phyloP scores from a whole-genome alignment of 2,888 invertebrate genomes.

The Apodemia zela region DNA sequence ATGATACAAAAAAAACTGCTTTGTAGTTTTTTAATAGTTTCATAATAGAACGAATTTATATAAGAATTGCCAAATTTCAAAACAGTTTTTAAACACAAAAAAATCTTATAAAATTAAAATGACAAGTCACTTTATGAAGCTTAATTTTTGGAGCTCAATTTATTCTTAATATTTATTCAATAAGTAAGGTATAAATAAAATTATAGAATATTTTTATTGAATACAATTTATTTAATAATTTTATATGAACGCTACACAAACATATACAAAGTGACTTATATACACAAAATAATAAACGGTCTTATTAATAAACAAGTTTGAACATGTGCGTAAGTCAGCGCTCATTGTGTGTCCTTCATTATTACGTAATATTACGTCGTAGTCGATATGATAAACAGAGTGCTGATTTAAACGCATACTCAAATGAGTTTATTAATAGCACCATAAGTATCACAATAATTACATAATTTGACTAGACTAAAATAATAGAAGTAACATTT shows the following conservation, averaged over 20 bases:
- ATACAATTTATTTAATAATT: not conserved
- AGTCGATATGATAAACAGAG: not conserved
- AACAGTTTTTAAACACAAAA: too few relatives aligned
- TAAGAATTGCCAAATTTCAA: too few relatives aligned
- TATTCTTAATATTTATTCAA: not conserved
- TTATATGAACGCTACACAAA: conserved; percentile 15
- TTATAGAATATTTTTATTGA: not conserved
- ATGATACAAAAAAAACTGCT: too few relatives aligned
- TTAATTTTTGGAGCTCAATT: too few relatives aligned
- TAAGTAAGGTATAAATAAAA: not conserved
- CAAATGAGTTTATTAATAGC: not conserved
- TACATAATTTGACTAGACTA: not conserved
- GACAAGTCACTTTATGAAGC: too few relatives aligned
- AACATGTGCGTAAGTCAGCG: not conserved
- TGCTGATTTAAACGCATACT: not conserved
- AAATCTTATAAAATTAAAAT: too few relatives aligned
- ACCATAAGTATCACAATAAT: not conserved
- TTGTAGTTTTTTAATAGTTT: too few relatives aligned
- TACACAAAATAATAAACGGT: not conserved
- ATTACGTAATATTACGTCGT: not conserved
- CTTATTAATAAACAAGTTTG: not conserved
- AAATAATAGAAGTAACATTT: not conserved
- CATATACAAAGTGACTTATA: not conserved
- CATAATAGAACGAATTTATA: too few relatives aligned
- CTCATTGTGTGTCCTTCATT: not conserved